Evolutionary conservation across 2,888 invertebrate genomes (phyloP), one percentile per base, ranked within the genome.

Genomic region (Therioaphis trifolii): DNA sequence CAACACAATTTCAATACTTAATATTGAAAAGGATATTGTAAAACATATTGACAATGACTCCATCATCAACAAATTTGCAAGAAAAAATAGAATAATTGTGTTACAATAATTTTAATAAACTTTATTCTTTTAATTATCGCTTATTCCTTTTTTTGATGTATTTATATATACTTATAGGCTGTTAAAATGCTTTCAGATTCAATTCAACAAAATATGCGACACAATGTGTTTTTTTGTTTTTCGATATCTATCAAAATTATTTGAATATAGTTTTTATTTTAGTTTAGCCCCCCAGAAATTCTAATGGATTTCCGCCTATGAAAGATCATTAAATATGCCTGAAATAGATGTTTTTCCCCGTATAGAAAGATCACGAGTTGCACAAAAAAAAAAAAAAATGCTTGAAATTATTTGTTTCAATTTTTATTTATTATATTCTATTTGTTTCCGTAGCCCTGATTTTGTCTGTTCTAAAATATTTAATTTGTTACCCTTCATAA

Each of bases 131-230:
- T 46, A 46, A 46, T 46, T 18, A 18, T 52, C n/a, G 4, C 18
- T 52, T 52, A 9, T 52, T n/a, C 15, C 52, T 52, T 52, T 52
- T 52, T 46, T 52, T n/a, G 49, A 14, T 52, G n/a, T 52, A 52
- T 52, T 52, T 63, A 29, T 63, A 29, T 63, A 18, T 63, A 63
- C 18, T 63, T 63, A 63, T 63, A 63, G 63, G 18, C 63, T 63
- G 63, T 63, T 63, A 29, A 63, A 63, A 63, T 63, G 63, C 18
- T 18, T 63, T 63, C 15, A 18, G 63, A 63, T 63, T 35, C 63
- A 63, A 63, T 63, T 63, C 63, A 63, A 63, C 18, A 63, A 63
- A 63, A 63, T 63, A 63, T 35, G 29, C 63, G 63, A 29, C 63
- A 29, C 29, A 63, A 63, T 63, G 63, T 18, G 29, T 63, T 63